Percentiles rank a stretch among this genome's conserved stretches.
Conservation (phyloP, 2,113 vertebrate species). For the Aleadryas rufinucha region DNA sequence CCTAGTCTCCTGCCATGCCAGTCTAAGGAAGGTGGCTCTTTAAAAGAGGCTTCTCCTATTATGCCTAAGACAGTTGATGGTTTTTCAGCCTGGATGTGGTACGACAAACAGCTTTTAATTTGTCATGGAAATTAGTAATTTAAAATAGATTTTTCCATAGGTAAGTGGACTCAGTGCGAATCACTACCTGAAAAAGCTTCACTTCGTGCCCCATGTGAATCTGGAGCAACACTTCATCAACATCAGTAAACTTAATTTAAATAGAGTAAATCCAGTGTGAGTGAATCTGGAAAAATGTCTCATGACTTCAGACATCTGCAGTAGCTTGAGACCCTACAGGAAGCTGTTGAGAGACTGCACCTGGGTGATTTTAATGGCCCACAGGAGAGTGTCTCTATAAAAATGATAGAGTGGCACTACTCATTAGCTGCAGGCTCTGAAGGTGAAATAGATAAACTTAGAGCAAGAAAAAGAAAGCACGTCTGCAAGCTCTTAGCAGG, state of each 20-base stretch:
- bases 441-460: constrained; percentile 29
- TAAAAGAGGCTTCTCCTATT: background rate
- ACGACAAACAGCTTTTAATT: background rate
- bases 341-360: background rate
- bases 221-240: background rate
- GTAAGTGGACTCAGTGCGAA: background rate
- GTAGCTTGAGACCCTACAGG: background rate
- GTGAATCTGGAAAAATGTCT: background rate
- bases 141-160: background rate
- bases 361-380: background rate
- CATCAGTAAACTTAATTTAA: background rate
- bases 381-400: background rate
- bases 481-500: background rate
- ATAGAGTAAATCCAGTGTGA: background rate
- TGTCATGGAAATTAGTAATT: constrained; percentile 2
- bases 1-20: background rate
- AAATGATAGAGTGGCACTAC: background rate
- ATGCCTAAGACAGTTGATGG: background rate
- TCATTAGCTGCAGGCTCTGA: constrained; percentile 18
- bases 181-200: background rate
- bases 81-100: background rate
- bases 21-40: background rate
- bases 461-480: background rate
- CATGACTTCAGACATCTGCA: background rate
- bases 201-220: background rate